Conservation (phyloP, 2,888 invertebrate species). For the Cryptocephalus moraei region DNA sequence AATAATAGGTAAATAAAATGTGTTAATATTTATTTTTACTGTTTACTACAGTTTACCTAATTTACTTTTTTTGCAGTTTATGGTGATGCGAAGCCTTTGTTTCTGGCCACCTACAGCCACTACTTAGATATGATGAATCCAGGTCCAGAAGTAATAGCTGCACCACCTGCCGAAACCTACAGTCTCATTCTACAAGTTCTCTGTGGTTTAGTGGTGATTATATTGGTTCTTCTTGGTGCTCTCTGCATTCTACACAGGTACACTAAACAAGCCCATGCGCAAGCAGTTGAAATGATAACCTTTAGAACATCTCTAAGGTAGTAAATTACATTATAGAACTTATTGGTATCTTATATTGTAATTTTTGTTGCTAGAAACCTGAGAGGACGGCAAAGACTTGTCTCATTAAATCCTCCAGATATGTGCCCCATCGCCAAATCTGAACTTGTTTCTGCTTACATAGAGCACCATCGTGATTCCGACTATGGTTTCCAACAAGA, state of each 20-base stretch:
- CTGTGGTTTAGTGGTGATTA: slow-evolving; percentile 51
- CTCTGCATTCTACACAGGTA: slow-evolving; percentile 57
- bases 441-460: slow-evolving; percentile 66
- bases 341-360: neutral
- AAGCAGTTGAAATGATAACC: slow-evolving; percentile 58
- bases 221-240: slow-evolving; percentile 49
- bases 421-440: slow-evolving; percentile 68
- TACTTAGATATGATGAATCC: slow-evolving; percentile 66
- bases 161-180: slow-evolving; percentile 38
- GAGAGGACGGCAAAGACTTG: slow-evolving; percentile 52
- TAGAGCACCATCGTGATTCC: slow-evolving; percentile 75
- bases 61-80: slow-evolving; percentile 35
- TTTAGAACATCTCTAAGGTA: slow-evolving; percentile 57
- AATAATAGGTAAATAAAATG: slow-evolving; percentile 45
- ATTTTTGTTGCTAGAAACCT: slow-evolving; percentile 42
- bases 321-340: neutral
- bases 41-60: neutral
- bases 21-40: neutral
- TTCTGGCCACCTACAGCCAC: slow-evolving; percentile 59
- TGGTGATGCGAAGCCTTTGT: slow-evolving; percentile 34
- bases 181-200: slow-evolving; percentile 60
- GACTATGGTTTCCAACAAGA: slow-evolving; percentile 87
- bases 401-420: slow-evolving; percentile 63
- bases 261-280: slow-evolving; percentile 53
- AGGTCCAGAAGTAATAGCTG: slow-evolving; percentile 45